Evolutionary conservation across 2,797 vertebrate genomes (phyloP).

Genomic region (Malacoctenus gilli): DNA sequence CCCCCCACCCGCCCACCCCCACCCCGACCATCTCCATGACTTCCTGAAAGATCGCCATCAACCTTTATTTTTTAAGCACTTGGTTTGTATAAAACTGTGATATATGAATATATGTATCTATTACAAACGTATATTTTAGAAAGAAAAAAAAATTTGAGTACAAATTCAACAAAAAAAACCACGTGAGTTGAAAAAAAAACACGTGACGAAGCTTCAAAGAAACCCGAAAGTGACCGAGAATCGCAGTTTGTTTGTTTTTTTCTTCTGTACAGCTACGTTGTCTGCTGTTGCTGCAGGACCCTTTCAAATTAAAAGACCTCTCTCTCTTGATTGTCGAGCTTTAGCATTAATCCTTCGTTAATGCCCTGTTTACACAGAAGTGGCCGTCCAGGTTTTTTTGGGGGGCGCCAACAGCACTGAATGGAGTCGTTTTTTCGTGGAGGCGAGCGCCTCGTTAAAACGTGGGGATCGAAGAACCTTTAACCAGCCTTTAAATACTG

Average conservation of each 20-base stretch:
- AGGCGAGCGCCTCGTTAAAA: conserved; percentile 63
- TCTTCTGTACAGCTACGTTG: conserved; percentile 69
- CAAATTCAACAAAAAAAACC: conserved; percentile 67
- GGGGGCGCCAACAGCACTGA: conserved; percentile 71
- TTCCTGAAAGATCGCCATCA: conserved; percentile 62
- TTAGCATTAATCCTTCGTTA: conserved; percentile 65
- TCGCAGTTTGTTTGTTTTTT: too few species aligned
- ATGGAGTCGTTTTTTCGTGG: conserved; percentile 65
- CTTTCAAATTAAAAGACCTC: conserved; percentile 49
- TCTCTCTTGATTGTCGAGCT: conserved; percentile 69
- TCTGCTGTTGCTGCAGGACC: conserved; percentile 62
- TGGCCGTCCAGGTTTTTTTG: conserved; percentile 55
- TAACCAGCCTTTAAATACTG: conserved; percentile 74
- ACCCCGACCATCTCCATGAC: conserved; percentile 47
- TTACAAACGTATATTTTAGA: conserved; percentile 83
- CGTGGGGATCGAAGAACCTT: conserved; percentile 67
- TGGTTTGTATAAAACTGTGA: conserved; percentile 84
- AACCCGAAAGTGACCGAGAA: conserved; percentile 63
- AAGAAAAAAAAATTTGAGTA: conserved; percentile 78
- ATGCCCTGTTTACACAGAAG: conserved; percentile 70
- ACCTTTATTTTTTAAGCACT: conserved; percentile 82
- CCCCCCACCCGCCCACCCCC: conserved; percentile 33
- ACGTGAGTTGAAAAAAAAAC: conserved; percentile 39
- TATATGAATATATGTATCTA: conserved; percentile 82
- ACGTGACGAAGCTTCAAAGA: conserved; percentile 42